These are phyloP conservation scores for Melanogrammus aeglefinus DNA, from an alignment of 2,797 vertebrate genomes.

Conservation along the genomic window DNA sequence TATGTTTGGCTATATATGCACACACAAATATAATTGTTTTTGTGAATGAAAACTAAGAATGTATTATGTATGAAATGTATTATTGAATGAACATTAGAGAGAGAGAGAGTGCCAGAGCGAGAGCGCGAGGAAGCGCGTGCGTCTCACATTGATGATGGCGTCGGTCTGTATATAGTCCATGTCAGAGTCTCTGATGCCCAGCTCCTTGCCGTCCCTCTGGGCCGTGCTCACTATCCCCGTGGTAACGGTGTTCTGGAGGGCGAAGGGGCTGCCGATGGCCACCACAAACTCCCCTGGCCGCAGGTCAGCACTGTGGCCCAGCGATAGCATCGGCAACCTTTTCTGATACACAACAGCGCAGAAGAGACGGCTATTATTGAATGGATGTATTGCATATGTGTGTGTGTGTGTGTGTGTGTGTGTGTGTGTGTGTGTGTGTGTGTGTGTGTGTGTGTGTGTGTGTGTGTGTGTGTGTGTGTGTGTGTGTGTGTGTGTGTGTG, in stretches of 20 bases:
- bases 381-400: neutral
- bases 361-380: neutral
- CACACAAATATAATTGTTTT: neutral
- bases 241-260: conserved; percentile 93
- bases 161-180: conserved; percentile 97
- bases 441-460: too few relatives aligned
- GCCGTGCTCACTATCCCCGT: conserved; percentile 92
- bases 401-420: neutral
- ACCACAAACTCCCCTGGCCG: conserved; percentile 94
- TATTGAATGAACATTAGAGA: neutral
- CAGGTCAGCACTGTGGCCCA: conserved; percentile 88
- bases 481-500: too few relatives aligned
- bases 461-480: too few relatives aligned
- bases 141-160: conserved; percentile 92
- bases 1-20: neutral
- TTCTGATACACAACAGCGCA: conserved; percentile 62
- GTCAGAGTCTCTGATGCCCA: conserved; percentile 87
- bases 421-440: too few relatives aligned
- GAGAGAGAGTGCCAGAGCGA: neutral
- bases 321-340: conserved; percentile 77
- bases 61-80: neutral
- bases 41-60: neutral
- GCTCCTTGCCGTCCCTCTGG: conserved; percentile 88
- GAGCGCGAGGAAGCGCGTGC: neutral
- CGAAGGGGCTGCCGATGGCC: conserved; percentile 92